These are phyloP conservation scores for Xerus rutilus DNA, from an alignment of 2,797 vertebrate genomes.

Conservation along the genomic window DNA sequence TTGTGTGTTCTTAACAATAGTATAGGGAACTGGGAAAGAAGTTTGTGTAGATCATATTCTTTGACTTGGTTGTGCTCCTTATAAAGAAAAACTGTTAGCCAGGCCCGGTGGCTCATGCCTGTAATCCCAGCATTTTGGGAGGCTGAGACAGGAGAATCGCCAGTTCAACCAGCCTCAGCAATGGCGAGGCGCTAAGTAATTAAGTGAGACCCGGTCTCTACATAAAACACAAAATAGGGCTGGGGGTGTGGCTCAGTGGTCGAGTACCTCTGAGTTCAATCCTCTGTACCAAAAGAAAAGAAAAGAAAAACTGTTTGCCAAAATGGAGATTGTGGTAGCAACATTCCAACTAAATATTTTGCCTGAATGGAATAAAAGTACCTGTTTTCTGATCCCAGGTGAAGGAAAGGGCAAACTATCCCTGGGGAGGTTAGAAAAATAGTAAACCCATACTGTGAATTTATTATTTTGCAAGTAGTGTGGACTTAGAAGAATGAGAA, in stretches of 20 bases:
- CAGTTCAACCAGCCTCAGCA: no score
- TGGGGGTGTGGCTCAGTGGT: no score
- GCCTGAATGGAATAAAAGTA: background rate
- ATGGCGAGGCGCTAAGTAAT: no score
- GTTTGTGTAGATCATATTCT: background rate
- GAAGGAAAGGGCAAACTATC: background rate
- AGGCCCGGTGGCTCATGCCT: no score
- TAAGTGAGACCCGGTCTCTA: no score
- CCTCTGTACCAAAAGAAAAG: no score
- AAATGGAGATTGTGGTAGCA: conserved; percentile 32
- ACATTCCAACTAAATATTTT: background rate
- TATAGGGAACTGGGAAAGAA: background rate
- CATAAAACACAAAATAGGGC: no score
- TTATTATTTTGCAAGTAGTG: background rate
- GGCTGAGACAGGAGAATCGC: no score
- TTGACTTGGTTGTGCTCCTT: background rate
- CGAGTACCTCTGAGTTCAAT: no score
- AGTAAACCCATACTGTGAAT: background rate
- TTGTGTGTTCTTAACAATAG: conserved; percentile 31
- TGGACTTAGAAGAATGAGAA: background rate
- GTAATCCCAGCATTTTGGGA: no score
- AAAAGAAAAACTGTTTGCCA: background rate
- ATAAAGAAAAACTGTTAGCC: background rate
- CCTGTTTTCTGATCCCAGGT: background rate
- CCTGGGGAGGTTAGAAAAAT: background rate